A percentile compares a stretch with the other conserved stretches of the same genome.
Conservation (phyloP, 2,888 invertebrate genomes). For the Drosophila rellima region DNA sequence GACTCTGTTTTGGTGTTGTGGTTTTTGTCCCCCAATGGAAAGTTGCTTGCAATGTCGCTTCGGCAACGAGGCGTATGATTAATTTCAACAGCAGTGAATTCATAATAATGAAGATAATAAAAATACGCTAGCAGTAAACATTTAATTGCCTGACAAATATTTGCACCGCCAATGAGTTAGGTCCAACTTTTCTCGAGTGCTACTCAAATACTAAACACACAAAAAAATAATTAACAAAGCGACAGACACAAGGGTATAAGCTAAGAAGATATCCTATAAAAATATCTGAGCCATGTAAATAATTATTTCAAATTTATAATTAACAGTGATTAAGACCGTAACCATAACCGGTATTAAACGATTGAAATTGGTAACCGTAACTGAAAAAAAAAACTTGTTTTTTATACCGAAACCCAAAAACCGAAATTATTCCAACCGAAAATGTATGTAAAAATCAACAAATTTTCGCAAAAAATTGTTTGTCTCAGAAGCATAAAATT, state of each 20-base stretch:
- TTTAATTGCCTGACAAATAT: slow-evolving; percentile 78
- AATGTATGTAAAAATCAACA: too few species aligned
- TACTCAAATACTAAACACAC: slow-evolving; percentile 53
- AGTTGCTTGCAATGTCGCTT: slow-evolving; percentile 43
- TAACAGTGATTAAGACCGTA: too few species aligned
- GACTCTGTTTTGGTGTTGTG: slow-evolving; percentile 40
- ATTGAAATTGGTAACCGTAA: too few species aligned
- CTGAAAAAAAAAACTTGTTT: too few species aligned
- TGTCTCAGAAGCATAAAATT: too few species aligned
- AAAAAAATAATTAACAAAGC: slow-evolving; percentile 16
- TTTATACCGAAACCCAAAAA: too few species aligned
- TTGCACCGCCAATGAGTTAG: slow-evolving; percentile 60
- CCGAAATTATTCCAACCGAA: too few species aligned
- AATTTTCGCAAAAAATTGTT: too few species aligned
- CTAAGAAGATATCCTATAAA: neutral
- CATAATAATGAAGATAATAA: slow-evolving; percentile 47
- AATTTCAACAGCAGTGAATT: slow-evolving; percentile 47
- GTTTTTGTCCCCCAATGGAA: slow-evolving; percentile 29
- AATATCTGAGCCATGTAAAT: too few species aligned
- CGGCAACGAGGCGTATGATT: slow-evolving; percentile 67
- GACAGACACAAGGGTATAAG: too few species aligned
- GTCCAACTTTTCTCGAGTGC: slow-evolving; percentile 50
- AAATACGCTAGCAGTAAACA: slow-evolving; percentile 52
- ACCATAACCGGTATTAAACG: too few species aligned
- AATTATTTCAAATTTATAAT: too few species aligned